phyloP scores from a whole-genome alignment of 1,140 invertebrate species.

The Bombus huntii region DNA sequence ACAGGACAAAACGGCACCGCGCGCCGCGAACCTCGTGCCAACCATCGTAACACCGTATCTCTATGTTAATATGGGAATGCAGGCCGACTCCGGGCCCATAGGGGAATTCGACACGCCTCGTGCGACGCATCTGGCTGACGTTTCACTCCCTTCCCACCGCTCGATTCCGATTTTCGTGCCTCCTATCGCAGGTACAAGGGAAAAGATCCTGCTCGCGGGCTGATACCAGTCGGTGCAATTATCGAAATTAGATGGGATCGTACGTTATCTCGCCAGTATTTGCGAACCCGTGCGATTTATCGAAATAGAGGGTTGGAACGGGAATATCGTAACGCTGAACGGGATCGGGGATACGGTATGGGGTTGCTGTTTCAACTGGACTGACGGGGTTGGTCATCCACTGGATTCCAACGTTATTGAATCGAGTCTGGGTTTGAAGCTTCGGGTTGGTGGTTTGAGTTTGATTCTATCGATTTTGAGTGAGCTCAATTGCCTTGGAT shows the following conservation, averaged over 20 bases:
- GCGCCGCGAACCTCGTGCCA: constrained; percentile 45
- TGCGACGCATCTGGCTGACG: constrained; percentile 65
- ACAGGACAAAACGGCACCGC: constrained; percentile 7
- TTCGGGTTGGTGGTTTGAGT: neutral
- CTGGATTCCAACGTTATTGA: neutral
- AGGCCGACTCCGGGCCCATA: constrained; percentile 69
- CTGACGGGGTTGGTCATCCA: neutral
- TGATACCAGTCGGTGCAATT: constrained; percentile 34
- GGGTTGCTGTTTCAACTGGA: neutral
- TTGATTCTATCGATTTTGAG: neutral
- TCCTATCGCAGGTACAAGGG: constrained; percentile 12
- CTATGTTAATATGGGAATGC: constrained; percentile 81
- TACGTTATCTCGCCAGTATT: constrained; percentile 31
- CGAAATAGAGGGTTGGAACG: neutral
- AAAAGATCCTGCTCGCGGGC: constrained; percentile 16
- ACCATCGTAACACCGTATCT: constrained; percentile 74
- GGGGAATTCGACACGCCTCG: constrained; percentile 79
- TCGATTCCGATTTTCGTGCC: constrained; percentile 9
- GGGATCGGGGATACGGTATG: neutral
- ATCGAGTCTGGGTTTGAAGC: neutral
- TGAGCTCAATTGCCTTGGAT: too few relatives aligned
- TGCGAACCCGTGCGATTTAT: constrained; percentile 17
- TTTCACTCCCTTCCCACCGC: constrained; percentile 16
- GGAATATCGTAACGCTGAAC: neutral
- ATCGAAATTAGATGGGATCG: constrained; percentile 49